phyloP scores from a whole-genome alignment of 1,140 invertebrate genomes.

The Psix sp. region DNA sequence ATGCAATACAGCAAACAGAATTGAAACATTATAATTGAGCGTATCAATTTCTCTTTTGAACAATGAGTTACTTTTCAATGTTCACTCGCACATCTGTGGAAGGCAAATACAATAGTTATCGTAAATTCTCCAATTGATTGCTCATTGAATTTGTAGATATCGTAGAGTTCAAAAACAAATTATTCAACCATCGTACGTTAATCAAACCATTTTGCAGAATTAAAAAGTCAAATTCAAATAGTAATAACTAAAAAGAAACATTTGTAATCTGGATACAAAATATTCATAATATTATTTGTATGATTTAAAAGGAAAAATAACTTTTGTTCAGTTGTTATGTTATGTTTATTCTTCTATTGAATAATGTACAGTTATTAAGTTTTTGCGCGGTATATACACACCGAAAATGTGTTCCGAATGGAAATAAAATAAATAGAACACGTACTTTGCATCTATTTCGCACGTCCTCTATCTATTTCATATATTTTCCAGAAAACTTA shows the following conservation, averaged over 20 bases:
- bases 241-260: too few relatives aligned
- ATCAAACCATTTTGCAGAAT: background rate
- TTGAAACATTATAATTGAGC: background rate
- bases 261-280: too few relatives aligned
- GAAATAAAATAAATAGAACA: too few relatives aligned
- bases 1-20: slow-evolving; percentile 2
- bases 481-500: background rate
- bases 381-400: too few relatives aligned
- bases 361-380: too few relatives aligned
- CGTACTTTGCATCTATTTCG: too few relatives aligned
- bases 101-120: slow-evolving; percentile 14
- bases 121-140: slow-evolving; percentile 7
- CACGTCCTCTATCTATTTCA: too few relatives aligned
- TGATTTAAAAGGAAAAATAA: too few relatives aligned
- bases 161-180: slow-evolving; percentile 1
- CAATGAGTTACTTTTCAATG: slow-evolving; percentile 3
- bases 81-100: background rate
- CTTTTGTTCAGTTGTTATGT: too few relatives aligned
- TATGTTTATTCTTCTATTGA: too few relatives aligned
- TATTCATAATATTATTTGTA: too few relatives aligned
- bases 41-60: slow-evolving; percentile 4
- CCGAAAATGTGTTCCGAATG: too few relatives aligned
- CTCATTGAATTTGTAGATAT: slow-evolving; percentile 4
- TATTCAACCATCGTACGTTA: slow-evolving; percentile 4
- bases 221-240: background rate